Conservation (phyloP, 2,113 vertebrate species). For the Charina bottae region DNA sequence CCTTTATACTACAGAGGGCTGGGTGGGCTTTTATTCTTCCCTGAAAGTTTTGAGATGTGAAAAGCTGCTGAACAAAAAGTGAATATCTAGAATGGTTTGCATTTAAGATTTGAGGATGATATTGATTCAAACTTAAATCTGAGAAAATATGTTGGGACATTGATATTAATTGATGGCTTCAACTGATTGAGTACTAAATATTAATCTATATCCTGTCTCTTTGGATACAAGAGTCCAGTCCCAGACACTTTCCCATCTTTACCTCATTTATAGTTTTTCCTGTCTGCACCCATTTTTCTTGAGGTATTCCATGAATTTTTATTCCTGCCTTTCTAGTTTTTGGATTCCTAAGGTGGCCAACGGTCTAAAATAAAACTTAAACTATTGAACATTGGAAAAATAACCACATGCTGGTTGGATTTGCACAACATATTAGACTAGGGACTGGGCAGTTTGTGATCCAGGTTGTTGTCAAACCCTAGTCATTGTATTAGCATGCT, state of each 20-base stretch:
- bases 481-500: background rate
- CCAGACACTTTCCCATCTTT: background rate
- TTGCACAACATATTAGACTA: background rate
- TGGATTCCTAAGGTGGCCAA: background rate
- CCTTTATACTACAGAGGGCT: background rate
- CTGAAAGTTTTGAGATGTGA: background rate
- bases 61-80: background rate
- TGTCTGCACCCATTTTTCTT: background rate
- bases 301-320: background rate
- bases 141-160: background rate
- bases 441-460: background rate
- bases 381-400: background rate
- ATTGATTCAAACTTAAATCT: background rate
- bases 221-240: background rate
- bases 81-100: background rate
- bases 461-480: background rate
- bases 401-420: background rate
- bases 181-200: background rate
- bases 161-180: background rate
- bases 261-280: background rate
- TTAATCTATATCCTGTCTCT: background rate
- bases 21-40: rapidly evolving
- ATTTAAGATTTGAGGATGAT: background rate
- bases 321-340: background rate
- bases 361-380: background rate